Evolutionary conservation across 2,113 vertebrate species (phyloP).

Genomic region (Thymallus thymallus): DNA sequence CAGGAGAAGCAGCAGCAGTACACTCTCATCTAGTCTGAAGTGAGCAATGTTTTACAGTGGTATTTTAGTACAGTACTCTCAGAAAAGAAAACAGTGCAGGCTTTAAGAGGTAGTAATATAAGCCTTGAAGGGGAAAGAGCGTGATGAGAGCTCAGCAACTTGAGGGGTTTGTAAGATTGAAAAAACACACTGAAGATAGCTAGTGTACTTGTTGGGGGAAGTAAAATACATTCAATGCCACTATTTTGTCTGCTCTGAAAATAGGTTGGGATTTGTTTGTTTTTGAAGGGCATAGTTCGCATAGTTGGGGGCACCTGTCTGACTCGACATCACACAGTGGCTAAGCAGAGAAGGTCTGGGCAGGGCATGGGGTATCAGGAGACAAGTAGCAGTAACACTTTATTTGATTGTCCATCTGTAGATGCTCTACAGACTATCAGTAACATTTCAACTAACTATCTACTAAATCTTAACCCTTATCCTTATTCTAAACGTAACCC

Average conservation of each 20-base stretch:
- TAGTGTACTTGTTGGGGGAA: slow-evolving; percentile 4
- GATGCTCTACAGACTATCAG: no score
- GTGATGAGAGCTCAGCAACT: not conserved
- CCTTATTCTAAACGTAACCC: not conserved
- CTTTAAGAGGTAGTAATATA: slow-evolving; percentile 37
- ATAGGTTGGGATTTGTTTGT: slow-evolving; percentile 2
- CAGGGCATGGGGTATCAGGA: slow-evolving; percentile 9
- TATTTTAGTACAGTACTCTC: not conserved
- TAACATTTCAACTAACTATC: no score
- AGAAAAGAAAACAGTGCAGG: slow-evolving; percentile 20
- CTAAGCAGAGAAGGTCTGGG: not conserved
- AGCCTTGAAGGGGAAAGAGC: slow-evolving; percentile 55
- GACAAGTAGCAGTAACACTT: slow-evolving; percentile 39
- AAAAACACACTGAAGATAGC: slow-evolving; percentile 25
- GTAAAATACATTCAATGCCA: slow-evolving; percentile 10
- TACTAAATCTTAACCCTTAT: no score
- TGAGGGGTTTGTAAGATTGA: slow-evolving; percentile 10
- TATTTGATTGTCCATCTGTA: not conserved
- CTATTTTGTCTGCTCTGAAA: slow-evolving; percentile 21
- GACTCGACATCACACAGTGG: slow-evolving; percentile 26
- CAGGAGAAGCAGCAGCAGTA: no score
- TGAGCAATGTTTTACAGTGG: slow-evolving; percentile 24
- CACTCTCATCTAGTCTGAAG: slow-evolving; percentile 30
- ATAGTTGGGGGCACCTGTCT: slow-evolving; percentile 26
- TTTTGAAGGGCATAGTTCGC: slow-evolving; percentile 24